Percentiles rank a stretch among this genome's conserved stretches.
Conservation (phyloP, 2,113 vertebrate species). For the Plectropomus leopardus region DNA sequence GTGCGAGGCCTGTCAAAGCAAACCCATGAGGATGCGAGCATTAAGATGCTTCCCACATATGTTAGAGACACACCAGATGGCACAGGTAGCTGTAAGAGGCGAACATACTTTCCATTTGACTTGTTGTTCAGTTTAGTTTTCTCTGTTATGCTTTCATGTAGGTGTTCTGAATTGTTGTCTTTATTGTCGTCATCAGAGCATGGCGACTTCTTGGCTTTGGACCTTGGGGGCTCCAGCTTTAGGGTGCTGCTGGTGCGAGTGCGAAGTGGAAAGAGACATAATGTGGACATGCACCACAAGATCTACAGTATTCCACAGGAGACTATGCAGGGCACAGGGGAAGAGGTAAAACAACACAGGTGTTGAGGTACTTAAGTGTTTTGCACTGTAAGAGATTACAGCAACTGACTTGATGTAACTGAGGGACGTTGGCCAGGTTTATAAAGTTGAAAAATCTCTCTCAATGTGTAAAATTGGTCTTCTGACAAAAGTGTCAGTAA, state of each 20-base stretch:
- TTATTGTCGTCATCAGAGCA: slow-evolving; percentile 86
- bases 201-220: slow-evolving; percentile 95
- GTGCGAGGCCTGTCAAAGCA: slow-evolving; percentile 87
- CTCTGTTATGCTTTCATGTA: background rate
- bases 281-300: slow-evolving; percentile 97
- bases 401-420: background rate
- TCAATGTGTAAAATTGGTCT: background rate
- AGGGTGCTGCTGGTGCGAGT: slow-evolving; percentile 93
- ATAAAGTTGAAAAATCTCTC: background rate
- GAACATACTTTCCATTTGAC: fast-evolving
- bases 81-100: slow-evolving; percentile 85
- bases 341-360: slow-evolving; percentile 86
- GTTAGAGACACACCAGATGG: slow-evolving; percentile 94
- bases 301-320: slow-evolving; percentile 95
- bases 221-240: slow-evolving; percentile 97
- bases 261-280: slow-evolving; percentile 85
- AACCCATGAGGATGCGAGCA: slow-evolving; percentile 81
- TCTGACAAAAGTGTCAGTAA: background rate
- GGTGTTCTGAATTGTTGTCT: background rate
- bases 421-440: background rate
- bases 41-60: slow-evolving; percentile 97
- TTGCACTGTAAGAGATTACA: background rate
- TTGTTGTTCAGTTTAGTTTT: background rate
- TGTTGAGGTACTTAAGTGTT: background rate
- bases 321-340: slow-evolving; percentile 94